These are phyloP conservation scores for Corythoichthys haematopterus DNA, from an alignment of 2,113 vertebrate genomes.

Conservation along the genomic window DNA sequence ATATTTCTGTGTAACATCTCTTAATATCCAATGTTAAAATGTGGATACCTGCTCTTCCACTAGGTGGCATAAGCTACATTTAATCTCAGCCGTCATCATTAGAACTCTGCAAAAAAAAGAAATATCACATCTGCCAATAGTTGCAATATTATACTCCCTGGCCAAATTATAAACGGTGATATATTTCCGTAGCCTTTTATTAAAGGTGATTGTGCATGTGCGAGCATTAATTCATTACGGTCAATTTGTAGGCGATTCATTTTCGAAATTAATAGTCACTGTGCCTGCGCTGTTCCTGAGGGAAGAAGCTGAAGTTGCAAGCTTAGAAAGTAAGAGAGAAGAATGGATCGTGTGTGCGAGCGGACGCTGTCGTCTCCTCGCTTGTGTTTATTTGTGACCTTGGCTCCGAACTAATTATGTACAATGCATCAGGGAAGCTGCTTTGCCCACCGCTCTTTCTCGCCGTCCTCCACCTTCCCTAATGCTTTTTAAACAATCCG, in stretches of 20 bases:
- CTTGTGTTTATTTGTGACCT: slow-evolving; percentile 63
- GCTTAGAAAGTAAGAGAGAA: slow-evolving; percentile 27
- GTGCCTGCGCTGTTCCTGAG: slow-evolving; percentile 44
- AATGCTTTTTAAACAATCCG: slow-evolving; percentile 64
- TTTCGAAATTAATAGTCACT: slow-evolving; percentile 57
- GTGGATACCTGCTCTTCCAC: background rate
- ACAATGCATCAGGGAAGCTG: slow-evolving; percentile 59
- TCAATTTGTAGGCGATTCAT: slow-evolving; percentile 52
- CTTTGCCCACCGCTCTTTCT: slow-evolving; percentile 18
- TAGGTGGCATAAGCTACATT: background rate
- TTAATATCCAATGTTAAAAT: too few species aligned
- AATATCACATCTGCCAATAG: background rate
- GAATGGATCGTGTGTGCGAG: slow-evolving; percentile 21
- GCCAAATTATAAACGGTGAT: slow-evolving; percentile 5
- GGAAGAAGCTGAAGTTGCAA: slow-evolving; percentile 20
- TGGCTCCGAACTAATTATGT: slow-evolving; percentile 64
- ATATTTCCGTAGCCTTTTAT: background rate
- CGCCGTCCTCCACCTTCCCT: slow-evolving; percentile 17
- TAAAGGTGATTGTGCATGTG: slow-evolving; percentile 18
- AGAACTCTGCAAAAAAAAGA: background rate
- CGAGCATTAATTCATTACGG: slow-evolving; percentile 49
- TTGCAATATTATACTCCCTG: background rate
- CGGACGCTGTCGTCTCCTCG: slow-evolving; percentile 16
- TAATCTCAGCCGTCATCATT: background rate
- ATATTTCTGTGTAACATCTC: too few species aligned